Conservation (phyloP, 1,140 invertebrate species). For the Sarcophaga peregrina region DNA sequence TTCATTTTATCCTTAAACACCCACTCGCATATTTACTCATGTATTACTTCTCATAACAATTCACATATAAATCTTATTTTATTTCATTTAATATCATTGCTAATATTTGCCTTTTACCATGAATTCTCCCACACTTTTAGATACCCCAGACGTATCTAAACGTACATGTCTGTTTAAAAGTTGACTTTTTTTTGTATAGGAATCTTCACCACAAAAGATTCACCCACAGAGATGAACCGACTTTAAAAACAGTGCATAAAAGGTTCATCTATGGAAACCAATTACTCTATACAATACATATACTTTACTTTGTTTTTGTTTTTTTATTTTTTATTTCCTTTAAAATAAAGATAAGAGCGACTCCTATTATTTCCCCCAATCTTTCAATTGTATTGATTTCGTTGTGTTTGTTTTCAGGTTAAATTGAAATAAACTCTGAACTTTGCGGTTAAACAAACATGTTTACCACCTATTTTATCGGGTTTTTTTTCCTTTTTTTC, state of each 20-base stretch:
- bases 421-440: background rate
- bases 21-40: background rate
- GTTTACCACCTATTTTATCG: conserved; percentile 10
- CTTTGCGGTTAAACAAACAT: conserved; percentile 21
- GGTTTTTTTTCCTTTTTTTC: too few species aligned
- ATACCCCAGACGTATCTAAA: background rate
- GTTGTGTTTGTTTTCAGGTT: background rate
- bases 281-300: background rate
- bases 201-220: background rate
- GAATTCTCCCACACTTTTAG: conserved; percentile 16
- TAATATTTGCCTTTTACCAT: background rate
- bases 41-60: background rate
- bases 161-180: background rate
- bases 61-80: conserved; percentile 17
- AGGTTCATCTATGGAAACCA: conserved; percentile 1
- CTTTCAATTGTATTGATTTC: background rate
- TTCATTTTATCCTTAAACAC: background rate
- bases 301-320: background rate
- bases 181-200: background rate
- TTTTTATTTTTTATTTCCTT: background rate
- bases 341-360: background rate
- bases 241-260: background rate
- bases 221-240: background rate
- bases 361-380: background rate
- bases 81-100: background rate